These are phyloP conservation scores for Tinea semifulvella DNA, from an alignment of 2,888 invertebrate species.

Conservation along the genomic window DNA sequence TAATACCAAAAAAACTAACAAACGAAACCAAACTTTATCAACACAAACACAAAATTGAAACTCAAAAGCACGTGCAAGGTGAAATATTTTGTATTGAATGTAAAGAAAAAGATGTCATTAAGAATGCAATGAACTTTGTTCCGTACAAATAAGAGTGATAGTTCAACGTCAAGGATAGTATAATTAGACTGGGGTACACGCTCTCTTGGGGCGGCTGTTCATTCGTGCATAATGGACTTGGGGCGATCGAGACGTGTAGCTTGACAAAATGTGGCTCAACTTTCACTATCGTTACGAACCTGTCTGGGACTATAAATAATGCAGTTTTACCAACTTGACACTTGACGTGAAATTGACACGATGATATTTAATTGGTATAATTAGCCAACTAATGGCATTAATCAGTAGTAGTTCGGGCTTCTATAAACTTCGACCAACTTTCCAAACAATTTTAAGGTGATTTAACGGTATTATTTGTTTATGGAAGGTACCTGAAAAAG, in stretches of 20 bases:
- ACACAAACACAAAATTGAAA: neutral
- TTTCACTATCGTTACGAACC: conserved; percentile 50
- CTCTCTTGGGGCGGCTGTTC: conserved; percentile 63
- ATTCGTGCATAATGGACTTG: conserved; percentile 64
- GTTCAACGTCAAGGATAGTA: conserved; percentile 21
- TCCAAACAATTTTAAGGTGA: too few species aligned
- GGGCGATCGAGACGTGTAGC: conserved; percentile 47
- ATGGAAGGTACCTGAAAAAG: too few species aligned
- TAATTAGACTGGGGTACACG: conserved; percentile 56
- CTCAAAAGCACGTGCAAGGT: neutral
- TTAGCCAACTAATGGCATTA: too few species aligned
- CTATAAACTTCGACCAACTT: too few species aligned
- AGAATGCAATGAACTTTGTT: conserved; percentile 22
- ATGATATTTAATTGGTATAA: too few species aligned
- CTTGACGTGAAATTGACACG: too few species aligned
- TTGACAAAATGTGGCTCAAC: conserved; percentile 56
- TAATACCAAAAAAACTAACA: neutral
- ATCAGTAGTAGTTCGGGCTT: too few species aligned
- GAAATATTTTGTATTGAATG: neutral
- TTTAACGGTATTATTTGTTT: too few species aligned
- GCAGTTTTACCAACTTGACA: conserved; percentile 4
- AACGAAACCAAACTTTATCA: neutral
- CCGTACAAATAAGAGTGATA: conserved; percentile 17
- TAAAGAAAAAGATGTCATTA: neutral
- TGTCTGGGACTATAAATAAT: conserved; percentile 3